phyloP scores from a whole-genome alignment of 1,140 invertebrate species.

The Drosophila repletoides region DNA sequence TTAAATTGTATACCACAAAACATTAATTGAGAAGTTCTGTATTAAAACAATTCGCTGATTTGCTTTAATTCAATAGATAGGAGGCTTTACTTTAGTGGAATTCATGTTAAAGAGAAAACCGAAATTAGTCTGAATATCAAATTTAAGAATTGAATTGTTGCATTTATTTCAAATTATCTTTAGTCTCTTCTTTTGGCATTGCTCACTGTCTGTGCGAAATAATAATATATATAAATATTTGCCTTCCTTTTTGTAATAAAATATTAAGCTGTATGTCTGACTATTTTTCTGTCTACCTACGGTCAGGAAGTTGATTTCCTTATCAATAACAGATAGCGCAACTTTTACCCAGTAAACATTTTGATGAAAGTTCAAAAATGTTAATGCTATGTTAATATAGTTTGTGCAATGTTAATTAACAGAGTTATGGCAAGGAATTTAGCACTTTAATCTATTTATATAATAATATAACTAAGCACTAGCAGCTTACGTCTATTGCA shows the following conservation, averaged over 20 bases:
- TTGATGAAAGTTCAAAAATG: background rate
- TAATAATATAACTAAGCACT: no score
- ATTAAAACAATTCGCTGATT: no score
- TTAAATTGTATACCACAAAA: no score
- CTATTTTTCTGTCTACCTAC: background rate
- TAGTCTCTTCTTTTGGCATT: slow-evolving; percentile 3
- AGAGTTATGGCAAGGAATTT: background rate
- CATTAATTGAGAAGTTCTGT: no score
- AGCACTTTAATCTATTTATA: no score
- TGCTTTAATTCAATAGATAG: no score
- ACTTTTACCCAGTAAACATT: background rate
- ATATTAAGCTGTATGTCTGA: slow-evolving; percentile 7
- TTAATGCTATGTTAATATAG: background rate
- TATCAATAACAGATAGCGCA: background rate
- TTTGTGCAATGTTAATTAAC: background rate
- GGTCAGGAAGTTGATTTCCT: background rate
- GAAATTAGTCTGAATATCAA: no score
- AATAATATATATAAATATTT: background rate
- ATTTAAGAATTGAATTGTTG: slow-evolving; percentile 59
- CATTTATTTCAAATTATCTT: slow-evolving; percentile 73
- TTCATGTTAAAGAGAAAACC: no score
- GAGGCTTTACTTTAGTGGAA: no score
- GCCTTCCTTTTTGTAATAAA: slow-evolving; percentile 16
- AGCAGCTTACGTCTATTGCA: no score
- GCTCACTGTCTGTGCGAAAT: background rate